These are phyloP conservation scores for Ceryle rudis DNA, from an alignment of 2,797 vertebrate genomes.

Conservation along the genomic window DNA sequence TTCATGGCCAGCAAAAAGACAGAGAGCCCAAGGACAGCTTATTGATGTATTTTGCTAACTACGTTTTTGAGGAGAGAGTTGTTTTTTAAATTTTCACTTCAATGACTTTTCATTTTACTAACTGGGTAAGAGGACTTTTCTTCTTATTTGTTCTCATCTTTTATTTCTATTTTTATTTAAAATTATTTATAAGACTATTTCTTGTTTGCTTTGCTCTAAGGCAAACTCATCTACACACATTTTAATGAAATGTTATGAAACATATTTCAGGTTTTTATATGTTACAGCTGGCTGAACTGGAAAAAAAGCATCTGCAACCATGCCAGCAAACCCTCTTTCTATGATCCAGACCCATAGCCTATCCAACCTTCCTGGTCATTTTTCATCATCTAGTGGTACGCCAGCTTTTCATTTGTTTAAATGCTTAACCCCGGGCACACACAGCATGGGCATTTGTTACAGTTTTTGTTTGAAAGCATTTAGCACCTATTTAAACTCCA, in stretches of 20 bases:
- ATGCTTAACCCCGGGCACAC: neutral
- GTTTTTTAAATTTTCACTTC: neutral
- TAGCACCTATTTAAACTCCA: constrained; percentile 20
- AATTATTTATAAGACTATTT: neutral
- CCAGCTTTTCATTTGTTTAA: neutral
- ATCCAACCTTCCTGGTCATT: neutral
- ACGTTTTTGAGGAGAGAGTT: neutral
- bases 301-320: neutral
- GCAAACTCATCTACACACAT: neutral
- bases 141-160: neutral
- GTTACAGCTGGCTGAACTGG: neutral
- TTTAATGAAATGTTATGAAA: neutral
- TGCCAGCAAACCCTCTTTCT: neutral
- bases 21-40: neutral
- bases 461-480: neutral
- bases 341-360: neutral
- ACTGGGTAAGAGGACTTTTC: neutral
- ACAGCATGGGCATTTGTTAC: neutral
- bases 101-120: neutral
- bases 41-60: neutral
- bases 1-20: neutral
- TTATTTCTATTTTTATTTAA: neutral
- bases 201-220: neutral
- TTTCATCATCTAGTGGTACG: neutral
- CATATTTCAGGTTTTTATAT: neutral